Base-by-base conservation (phyloP, 2,888 invertebrate species). In the Alloplasta piceator region DNA sequence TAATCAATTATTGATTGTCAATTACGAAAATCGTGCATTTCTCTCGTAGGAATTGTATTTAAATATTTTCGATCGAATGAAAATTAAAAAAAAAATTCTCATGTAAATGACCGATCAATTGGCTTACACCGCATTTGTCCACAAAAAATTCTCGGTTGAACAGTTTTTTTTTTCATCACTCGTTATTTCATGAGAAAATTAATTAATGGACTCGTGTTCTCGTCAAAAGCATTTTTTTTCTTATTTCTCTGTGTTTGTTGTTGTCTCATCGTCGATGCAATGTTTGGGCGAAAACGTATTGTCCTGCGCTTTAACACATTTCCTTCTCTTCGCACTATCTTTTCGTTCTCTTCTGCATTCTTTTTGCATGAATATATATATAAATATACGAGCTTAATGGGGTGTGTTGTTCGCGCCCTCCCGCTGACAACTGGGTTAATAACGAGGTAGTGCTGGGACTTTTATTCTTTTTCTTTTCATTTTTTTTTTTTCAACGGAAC, bases 381-480 rank as follows among this genome's bases (percentile, higher is more conserved):
- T n/a, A n/a, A n/a, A n/a, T 43, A 68, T 60, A 72, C 60, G 9
- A 63, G 41, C 63, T 67, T 68, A 66, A 80, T 58, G 43, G 76
- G 60, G 48, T 60, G 64, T 43, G 41, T 55, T 72, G 52, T 66
- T 68, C 78, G 60, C 64, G 36, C 26, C 55, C 16, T 38, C 46
- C 36, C 64, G 0, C 70, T 55, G 60, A 71, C 81, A 81, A 81
- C 75, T 79, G 73, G 81, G 75, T 83, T 83, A 83, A 81, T 78
- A 83, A 81, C 78, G 78, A 81, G 83, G 38, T 12, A 73, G 72
- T 63, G 78, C 63, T 58, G 52, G 67, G 39, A 12, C 50, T 52
- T n/a, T 39, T 12, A 55, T 26, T 38, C 50, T 43, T 14, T 9
- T 14, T 56, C 6, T 43, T 43, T 9, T 43, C 10, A 43, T 43